Percentiles rank a stretch among this genome's conserved stretches.
Evolutionary conservation across 2,888 invertebrate species (phyloP).

Genomic region (Drosophila imparisetae): DNA sequence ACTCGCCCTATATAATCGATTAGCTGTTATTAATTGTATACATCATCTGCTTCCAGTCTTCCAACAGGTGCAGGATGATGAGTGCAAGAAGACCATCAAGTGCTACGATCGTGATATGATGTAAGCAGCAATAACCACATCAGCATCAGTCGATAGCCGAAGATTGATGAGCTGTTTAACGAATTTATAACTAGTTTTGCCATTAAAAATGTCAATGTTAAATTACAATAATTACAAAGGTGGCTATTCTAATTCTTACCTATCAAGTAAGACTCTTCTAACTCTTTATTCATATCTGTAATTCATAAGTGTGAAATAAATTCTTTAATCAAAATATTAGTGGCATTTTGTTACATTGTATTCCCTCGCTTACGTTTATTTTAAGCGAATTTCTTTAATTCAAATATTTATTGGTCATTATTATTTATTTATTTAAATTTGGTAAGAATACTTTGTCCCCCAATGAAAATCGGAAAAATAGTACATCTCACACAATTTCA

Average conservation of each 20-base stretch:
- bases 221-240: background rate
- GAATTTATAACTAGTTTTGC: constrained; percentile 2
- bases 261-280: background rate
- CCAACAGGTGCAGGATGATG: constrained; percentile 65
- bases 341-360: no score
- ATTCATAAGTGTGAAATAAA: background rate
- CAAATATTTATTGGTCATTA: no score
- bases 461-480: background rate
- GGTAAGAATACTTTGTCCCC: background rate
- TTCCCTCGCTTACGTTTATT: no score
- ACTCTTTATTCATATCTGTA: background rate
- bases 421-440: background rate
- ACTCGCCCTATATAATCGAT: background rate
- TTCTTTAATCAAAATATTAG: background rate
- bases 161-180: background rate
- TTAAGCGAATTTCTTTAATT: no score
- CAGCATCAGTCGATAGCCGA: background rate
- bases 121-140: constrained; percentile 7
- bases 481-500: background rate
- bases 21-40: background rate
- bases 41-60: constrained; percentile 43
- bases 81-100: constrained; percentile 57
- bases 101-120: constrained; percentile 64
- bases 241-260: background rate
- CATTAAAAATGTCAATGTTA: background rate